Percentiles rank a stretch among this genome's conserved stretches.
These are phyloP conservation scores for Panthera tigris DNA, from an alignment of 2,113 vertebrate genomes.

Conservation along the genomic window DNA sequence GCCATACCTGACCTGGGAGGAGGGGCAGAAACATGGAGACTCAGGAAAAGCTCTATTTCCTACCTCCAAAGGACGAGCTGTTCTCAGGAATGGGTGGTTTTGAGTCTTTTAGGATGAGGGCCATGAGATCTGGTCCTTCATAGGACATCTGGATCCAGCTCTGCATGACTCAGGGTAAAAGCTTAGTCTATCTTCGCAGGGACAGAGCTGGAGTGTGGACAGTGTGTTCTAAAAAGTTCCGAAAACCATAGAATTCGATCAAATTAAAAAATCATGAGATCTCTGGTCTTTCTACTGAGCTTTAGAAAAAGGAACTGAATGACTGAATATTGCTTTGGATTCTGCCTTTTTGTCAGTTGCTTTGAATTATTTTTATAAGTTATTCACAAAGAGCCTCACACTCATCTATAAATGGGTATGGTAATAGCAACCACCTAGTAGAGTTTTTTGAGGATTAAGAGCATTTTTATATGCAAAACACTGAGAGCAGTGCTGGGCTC, in stretches of 20 bases:
- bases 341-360: background rate
- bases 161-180: background rate
- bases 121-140: background rate
- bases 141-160: background rate
- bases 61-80: background rate
- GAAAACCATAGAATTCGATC: background rate
- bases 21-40: background rate
- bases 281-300: background rate
- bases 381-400: background rate
- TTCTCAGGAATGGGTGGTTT: background rate
- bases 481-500: background rate
- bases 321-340: background rate
- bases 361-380: background rate
- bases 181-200: background rate
- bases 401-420: background rate
- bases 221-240: background rate
- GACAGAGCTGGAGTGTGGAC: background rate
- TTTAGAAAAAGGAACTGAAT: background rate
- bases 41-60: background rate
- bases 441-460: background rate
- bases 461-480: background rate
- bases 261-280: background rate
- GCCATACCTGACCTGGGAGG: background rate
- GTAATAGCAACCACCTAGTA: background rate
- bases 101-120: background rate